phyloP scores from a whole-genome alignment of 2,797 vertebrate genomes.

The Peromyscus melanophrys region DNA sequence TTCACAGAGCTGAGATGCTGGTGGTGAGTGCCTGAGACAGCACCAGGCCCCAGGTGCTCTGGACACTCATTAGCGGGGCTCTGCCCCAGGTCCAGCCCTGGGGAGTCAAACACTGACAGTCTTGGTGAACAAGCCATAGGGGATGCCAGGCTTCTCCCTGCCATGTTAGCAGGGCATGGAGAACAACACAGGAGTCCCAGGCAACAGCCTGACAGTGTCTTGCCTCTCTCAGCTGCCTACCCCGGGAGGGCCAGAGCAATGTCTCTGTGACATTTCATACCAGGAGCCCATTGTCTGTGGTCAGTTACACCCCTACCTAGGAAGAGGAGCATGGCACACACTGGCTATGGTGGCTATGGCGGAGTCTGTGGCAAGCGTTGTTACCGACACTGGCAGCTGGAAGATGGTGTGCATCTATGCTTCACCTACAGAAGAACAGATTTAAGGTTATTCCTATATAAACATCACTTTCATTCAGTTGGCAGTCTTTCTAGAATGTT shows the following conservation, averaged over 20 bases:
- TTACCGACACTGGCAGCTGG: not conserved
- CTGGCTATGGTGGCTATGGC: accelerated
- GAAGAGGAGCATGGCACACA: accelerated
- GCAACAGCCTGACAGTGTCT: no score
- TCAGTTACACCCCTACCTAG: no score
- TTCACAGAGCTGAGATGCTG: not conserved
- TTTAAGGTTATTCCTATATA: not conserved
- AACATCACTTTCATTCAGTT: not conserved
- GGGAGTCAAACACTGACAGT: not conserved
- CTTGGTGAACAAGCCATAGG: not conserved
- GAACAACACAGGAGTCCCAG: not conserved
- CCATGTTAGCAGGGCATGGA: not conserved
- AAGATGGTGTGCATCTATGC: not conserved
- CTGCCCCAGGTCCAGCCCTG: not conserved
- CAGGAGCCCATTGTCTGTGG: not conserved
- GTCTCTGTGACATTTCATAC: not conserved
- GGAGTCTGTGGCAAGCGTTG: not conserved
- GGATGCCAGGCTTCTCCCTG: not conserved
- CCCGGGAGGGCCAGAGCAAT: not conserved
- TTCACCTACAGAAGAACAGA: not conserved
- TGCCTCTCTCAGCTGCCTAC: not conserved
- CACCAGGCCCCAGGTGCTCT: no score
- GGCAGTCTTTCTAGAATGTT: not conserved
- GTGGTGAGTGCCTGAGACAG: not conserved
- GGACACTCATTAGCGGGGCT: not conserved